phyloP scores from a whole-genome alignment of 1,140 invertebrate genomes.

The Apolygus lucorum region DNA sequence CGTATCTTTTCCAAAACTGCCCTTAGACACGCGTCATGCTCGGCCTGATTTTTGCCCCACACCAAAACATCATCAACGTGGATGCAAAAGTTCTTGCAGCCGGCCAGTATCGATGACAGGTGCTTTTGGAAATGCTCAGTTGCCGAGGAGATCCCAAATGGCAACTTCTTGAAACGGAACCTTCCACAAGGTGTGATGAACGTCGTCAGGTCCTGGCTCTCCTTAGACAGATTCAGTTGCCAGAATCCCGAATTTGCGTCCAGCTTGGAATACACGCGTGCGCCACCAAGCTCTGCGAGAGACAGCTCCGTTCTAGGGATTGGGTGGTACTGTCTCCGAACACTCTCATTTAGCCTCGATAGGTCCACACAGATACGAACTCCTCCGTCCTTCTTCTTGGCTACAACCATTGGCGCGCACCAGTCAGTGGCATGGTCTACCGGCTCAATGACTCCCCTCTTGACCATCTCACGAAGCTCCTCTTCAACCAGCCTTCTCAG shows the following conservation, averaged over 20 bases:
- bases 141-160: not conserved
- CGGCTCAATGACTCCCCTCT: constrained; percentile 29
- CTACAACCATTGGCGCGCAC: constrained; percentile 29
- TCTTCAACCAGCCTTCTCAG: constrained; percentile 17
- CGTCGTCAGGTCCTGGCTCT: constrained; percentile 40
- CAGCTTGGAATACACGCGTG: constrained; percentile 25
- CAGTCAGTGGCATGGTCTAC: constrained; percentile 37
- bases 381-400: not conserved
- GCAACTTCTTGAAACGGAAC: constrained; percentile 32
- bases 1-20: constrained; percentile 28
- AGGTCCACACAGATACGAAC: constrained; percentile 37
- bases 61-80: constrained; percentile 36
- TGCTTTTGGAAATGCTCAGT: not conserved
- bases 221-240: constrained; percentile 39
- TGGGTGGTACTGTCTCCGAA: constrained; percentile 31
- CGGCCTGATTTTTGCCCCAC: constrained; percentile 21
- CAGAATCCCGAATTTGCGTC: constrained; percentile 39
- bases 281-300: constrained; percentile 19
- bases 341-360: constrained; percentile 35
- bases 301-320: constrained; percentile 30
- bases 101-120: not conserved
- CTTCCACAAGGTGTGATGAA: constrained; percentile 40
- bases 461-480: constrained; percentile 34
- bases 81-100: not conserved
- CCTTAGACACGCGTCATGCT: constrained; percentile 33